Evolutionary conservation across 2,797 vertebrate species (phyloP).

Genomic region (Bovichtus diacanthus): DNA sequence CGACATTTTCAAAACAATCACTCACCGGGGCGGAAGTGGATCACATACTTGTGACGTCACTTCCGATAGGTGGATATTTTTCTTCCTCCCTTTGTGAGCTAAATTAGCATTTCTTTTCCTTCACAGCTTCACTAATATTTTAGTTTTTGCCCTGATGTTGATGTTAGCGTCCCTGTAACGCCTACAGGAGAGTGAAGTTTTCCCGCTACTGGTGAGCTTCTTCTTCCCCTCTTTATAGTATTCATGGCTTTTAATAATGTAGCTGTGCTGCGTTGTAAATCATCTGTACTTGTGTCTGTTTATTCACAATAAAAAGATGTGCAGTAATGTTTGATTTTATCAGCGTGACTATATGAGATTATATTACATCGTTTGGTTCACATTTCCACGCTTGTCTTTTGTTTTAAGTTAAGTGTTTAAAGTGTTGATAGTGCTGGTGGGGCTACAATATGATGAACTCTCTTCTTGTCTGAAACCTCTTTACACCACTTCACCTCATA

Average conservation of each 20-base stretch:
- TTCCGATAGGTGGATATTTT: conserved; percentile 18
- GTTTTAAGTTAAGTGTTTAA: no score
- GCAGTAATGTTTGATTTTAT: background rate
- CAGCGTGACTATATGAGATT: no score
- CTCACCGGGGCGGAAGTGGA: background rate
- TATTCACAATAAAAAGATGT: rapidly evolving
- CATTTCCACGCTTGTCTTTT: no score
- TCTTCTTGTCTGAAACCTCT: no score
- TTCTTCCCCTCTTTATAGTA: background rate
- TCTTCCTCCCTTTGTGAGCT: background rate
- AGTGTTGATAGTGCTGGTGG: no score
- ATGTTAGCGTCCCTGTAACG: background rate
- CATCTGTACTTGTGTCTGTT: background rate
- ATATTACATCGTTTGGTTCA: no score
- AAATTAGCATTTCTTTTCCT: background rate
- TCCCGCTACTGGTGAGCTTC: conserved; percentile 22
- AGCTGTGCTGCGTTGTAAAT: background rate
- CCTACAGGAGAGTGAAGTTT: background rate
- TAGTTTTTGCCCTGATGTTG: background rate
- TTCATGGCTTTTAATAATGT: background rate
- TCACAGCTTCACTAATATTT: no score
- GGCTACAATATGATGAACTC: no score
- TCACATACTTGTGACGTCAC: background rate
- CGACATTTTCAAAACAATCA: conserved; percentile 31
- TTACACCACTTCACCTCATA: no score